Conservation (phyloP, 2,888 invertebrate genomes). For the Oxystoma pomonae region DNA sequence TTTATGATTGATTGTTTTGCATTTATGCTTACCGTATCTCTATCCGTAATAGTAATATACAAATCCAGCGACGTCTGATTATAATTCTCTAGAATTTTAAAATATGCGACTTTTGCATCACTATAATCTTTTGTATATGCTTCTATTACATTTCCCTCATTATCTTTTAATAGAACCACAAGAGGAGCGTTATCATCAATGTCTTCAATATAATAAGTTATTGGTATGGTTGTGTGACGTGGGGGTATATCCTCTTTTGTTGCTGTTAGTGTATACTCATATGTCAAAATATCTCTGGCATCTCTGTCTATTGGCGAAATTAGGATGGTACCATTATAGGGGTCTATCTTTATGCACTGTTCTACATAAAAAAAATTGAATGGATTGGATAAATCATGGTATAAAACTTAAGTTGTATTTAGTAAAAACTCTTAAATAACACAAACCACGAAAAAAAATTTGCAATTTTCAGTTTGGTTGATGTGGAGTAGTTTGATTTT, state of each 20-base stretch:
- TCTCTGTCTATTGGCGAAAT: slow-evolving; percentile 45
- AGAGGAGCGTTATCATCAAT: slow-evolving; percentile 64
- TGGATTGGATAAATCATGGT: too few relatives aligned
- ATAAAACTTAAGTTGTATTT: slow-evolving; percentile 35
- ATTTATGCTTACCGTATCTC: slow-evolving; percentile 43
- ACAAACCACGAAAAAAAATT: too few relatives aligned
- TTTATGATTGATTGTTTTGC: too few relatives aligned
- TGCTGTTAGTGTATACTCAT: slow-evolving; percentile 38
- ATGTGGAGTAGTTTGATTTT: too few relatives aligned
- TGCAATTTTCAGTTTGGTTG: too few relatives aligned
- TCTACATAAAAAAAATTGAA: too few relatives aligned
- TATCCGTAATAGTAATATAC: slow-evolving; percentile 49
- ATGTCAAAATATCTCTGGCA: slow-evolving; percentile 28
- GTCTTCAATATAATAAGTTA: slow-evolving; percentile 49
- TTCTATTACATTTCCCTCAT: slow-evolving; percentile 4
- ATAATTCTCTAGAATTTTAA: slow-evolving; percentile 53
- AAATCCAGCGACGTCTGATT: slow-evolving; percentile 39
- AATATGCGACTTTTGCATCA: slow-evolving; percentile 13
- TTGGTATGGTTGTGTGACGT: slow-evolving; percentile 18
- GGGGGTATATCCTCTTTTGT: slow-evolving; percentile 36
- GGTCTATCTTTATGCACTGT: slow-evolving; percentile 20
- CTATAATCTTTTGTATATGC: background rate
- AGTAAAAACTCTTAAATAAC: too few relatives aligned
- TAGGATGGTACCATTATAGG: background rate
- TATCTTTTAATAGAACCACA: slow-evolving; percentile 10